Evolutionary conservation across 64 coral and sea anemone genomes (phyloP), one percentile per base, ranked within the genome.

Genomic region (Cladopsammia gracilis): DNA sequence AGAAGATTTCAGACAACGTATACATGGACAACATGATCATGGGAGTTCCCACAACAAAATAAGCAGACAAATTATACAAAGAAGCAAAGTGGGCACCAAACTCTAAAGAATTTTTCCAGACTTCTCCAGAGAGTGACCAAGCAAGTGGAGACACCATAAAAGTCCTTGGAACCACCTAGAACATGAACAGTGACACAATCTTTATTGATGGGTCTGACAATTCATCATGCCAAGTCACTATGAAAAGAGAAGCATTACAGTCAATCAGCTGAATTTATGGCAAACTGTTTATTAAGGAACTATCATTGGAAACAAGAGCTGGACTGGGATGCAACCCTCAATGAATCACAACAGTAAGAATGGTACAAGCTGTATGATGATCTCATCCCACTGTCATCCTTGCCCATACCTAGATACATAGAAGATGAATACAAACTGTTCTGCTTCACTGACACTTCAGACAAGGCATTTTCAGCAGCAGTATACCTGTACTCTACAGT

Each of bases 41-140:
- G 53, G 88, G 89, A 34, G 70, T 78, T 83, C 64, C 48, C 42
- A 91, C 65, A 23, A 10, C 71, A 42, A 72, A 90, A 90, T 20
- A 91, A 82, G 78, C 89, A 71, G 77, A 20, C 46, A 25, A 83
- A 83, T 68, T 82, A 1, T 91, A 91, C 78, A 91, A 57, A 61
- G 64, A 91, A 91, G 80, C 62, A 4, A 91, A 82, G 51, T 91
- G 77, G 89, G 68, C 64, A 58, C 82, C 89, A 57, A 91, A 91
- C 77, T 91, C 89, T 3, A 45, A 70, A 42, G 62, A 91, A 52
- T 58, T 91, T 43, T 44, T 91, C 42, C 64, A 70, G 65, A 76
- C 54, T 10, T 71, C 82, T 24, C 61, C 20, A 71, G 50, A 82
- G 58, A 67, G 68, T 81, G 76, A 91, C 18, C 46, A 56, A 82